Percentiles rank a stretch among this genome's conserved stretches.
Evolutionary conservation across 2,113 vertebrate genomes (phyloP).

Genomic region (Nettapus auritus): DNA sequence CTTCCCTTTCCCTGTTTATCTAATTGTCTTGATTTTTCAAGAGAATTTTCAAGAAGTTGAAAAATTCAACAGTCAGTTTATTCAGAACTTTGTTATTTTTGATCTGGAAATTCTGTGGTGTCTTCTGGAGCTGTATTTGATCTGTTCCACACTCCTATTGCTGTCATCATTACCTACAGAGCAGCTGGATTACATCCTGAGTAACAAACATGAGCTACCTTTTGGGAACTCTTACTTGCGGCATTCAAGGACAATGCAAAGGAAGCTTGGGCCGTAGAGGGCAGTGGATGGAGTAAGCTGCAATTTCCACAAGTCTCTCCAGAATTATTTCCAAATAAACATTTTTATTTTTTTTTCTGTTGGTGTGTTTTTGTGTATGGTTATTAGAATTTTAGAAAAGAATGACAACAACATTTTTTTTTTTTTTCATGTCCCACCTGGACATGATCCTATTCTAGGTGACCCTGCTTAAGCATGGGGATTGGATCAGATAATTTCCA

Average conservation of each 20-base stretch:
- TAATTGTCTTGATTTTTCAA: not conserved
- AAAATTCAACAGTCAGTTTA: not conserved
- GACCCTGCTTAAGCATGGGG: too few species aligned
- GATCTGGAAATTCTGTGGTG: not conserved
- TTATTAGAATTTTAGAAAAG: not conserved
- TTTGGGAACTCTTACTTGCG: not conserved
- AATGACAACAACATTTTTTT: not conserved
- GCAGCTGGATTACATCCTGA: not conserved
- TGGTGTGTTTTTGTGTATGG: not conserved
- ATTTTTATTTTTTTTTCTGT: not conserved
- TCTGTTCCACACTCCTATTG: not conserved
- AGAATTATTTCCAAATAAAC: not conserved
- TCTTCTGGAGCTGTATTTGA: not conserved
- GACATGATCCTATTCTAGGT: too few species aligned
- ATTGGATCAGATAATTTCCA: too few species aligned
- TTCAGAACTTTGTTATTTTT: not conserved
- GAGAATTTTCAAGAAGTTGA: not conserved
- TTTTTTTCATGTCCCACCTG: too few species aligned
- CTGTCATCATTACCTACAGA: not conserved
- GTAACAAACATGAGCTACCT: not conserved
- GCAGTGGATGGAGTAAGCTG: not conserved
- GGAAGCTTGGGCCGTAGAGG: not conserved
- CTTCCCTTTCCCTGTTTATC: not conserved
- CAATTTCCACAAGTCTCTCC: not conserved
- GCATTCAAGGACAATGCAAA: not conserved